Evolutionary conservation across 2,113 vertebrate species (phyloP).

Genomic region (Perccottus glenii): DNA sequence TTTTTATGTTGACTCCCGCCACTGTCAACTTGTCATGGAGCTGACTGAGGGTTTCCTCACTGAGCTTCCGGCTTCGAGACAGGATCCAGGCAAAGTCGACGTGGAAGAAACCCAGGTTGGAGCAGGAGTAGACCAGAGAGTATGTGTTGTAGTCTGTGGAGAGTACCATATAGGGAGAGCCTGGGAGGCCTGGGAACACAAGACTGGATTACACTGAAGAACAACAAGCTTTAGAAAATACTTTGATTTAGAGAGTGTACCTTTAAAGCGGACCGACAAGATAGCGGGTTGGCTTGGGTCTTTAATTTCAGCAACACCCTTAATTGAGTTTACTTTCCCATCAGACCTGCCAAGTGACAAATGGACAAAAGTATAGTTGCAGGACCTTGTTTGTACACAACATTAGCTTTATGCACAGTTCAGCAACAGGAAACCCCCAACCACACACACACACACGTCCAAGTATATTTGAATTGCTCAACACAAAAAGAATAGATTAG

Average conservation of each 20-base stretch:
- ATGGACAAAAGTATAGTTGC: not conserved
- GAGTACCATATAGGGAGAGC: conserved; percentile 52
- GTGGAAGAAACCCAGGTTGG: conserved; percentile 38
- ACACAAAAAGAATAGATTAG: not conserved
- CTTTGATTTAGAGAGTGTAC: conserved; percentile 18
- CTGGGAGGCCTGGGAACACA: conserved; percentile 36
- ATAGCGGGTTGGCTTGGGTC: conserved; percentile 49
- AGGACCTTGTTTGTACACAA: too few species aligned
- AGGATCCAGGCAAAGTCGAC: conserved; percentile 67
- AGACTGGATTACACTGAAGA: not conserved
- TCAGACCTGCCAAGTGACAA: conserved; percentile 29
- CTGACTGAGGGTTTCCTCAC: not conserved
- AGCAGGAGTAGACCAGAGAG: conserved; percentile 62
- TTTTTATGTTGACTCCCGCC: conserved; percentile 8
- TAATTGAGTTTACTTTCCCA: conserved; percentile 42
- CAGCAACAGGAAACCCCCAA: too few species aligned
- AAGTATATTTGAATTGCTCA: too few species aligned
- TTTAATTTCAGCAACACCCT: conserved; percentile 48
- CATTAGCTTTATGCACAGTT: too few species aligned
- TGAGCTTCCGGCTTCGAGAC: conserved; percentile 37
- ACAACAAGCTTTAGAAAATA: not conserved
- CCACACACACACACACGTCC: too few species aligned
- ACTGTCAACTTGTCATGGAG: conserved; percentile 14
- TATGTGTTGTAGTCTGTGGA: conserved; percentile 59
- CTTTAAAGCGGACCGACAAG: conserved; percentile 52